A percentile compares a stretch with the other conserved stretches of the same genome.
Conservation (phyloP, 30 jellyfish, hydroid and myxozoan species). For the Cassiopea andromeda region DNA sequence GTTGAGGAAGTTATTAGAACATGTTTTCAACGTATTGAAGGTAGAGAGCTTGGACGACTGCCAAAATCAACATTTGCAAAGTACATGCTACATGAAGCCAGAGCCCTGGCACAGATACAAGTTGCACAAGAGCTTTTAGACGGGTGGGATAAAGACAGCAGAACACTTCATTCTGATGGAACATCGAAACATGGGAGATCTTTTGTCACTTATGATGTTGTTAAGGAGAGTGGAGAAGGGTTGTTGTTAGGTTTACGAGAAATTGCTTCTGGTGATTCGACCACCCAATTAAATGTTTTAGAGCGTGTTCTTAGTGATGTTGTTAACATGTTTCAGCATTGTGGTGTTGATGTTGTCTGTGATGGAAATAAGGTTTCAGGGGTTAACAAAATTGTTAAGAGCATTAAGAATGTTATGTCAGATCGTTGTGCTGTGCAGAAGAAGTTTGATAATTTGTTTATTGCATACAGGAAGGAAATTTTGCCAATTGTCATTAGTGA, state of each 20-base stretch:
- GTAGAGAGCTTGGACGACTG: not conserved
- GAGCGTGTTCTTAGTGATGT: too few species aligned
- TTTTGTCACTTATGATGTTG: constrained; percentile 28
- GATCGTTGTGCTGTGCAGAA: constrained; percentile 55
- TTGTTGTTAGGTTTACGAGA: constrained; percentile 29
- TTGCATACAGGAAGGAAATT: constrained; percentile 17
- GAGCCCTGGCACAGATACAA: too few species aligned
- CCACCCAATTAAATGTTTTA: constrained; percentile 29
- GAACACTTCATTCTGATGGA: constrained; percentile 41
- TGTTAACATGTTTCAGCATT: too few species aligned
- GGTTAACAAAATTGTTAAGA: constrained; percentile 9
- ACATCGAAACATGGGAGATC: constrained; percentile 37
- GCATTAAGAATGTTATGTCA: constrained; percentile 44
- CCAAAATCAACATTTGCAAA: too few species aligned
- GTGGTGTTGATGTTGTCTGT: not conserved
- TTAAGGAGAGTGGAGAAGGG: constrained; percentile 40
- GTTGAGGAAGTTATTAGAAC: not conserved
- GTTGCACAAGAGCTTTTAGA: too few species aligned
- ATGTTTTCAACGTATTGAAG: not conserved
- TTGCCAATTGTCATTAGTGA: constrained; percentile 22
- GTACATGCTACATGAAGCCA: too few species aligned
- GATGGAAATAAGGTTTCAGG: not conserved
- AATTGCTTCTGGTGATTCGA: constrained; percentile 29
- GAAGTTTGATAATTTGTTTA: constrained; percentile 41
- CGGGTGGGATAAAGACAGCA: not conserved